phyloP scores from a whole-genome alignment of 2,797 vertebrate genomes.

The Micrastur ruficollis region DNA sequence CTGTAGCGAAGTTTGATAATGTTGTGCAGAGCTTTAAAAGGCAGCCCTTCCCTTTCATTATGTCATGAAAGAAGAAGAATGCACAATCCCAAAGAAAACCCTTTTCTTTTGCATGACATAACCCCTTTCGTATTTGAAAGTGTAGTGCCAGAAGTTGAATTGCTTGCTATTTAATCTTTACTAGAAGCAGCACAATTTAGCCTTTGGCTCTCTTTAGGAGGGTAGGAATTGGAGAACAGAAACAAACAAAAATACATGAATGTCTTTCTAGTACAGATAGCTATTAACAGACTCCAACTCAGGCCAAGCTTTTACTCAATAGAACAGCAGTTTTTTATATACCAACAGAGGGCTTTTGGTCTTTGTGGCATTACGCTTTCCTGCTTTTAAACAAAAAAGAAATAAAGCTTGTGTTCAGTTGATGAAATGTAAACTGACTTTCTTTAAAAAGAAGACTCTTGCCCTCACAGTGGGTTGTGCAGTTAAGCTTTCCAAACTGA shows the following conservation, averaged over 20 bases:
- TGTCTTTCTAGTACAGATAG: conserved; percentile 37
- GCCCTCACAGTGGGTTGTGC: neutral
- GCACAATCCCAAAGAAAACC: conserved; percentile 28
- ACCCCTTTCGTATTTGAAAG: conserved; percentile 12
- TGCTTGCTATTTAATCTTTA: conserved; percentile 52
- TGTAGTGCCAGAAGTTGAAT: conserved; percentile 34
- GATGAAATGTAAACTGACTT: conserved; percentile 39
- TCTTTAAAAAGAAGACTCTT: neutral
- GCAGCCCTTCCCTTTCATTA: neutral
- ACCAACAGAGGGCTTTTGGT: conserved; percentile 46
- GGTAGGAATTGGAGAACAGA: conserved; percentile 53
- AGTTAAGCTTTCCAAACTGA: neutral
- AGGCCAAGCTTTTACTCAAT: conserved; percentile 46
- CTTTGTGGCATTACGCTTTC: conserved; percentile 26
- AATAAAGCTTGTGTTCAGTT: conserved; percentile 48
- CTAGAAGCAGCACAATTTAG: conserved; percentile 53
- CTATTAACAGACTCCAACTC: conserved; percentile 21
- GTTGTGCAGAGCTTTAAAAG: neutral
- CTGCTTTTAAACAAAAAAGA: conserved; percentile 38
- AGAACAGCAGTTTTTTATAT: conserved; percentile 39
- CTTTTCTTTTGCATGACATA: conserved; percentile 52
- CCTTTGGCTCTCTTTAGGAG: conserved; percentile 52
- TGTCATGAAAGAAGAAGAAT: conserved; percentile 1
- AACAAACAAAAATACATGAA: conserved; percentile 45
- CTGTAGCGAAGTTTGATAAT: neutral